Conservation (phyloP, 2,113 vertebrate genomes). For the Tamias sibiricus region DNA sequence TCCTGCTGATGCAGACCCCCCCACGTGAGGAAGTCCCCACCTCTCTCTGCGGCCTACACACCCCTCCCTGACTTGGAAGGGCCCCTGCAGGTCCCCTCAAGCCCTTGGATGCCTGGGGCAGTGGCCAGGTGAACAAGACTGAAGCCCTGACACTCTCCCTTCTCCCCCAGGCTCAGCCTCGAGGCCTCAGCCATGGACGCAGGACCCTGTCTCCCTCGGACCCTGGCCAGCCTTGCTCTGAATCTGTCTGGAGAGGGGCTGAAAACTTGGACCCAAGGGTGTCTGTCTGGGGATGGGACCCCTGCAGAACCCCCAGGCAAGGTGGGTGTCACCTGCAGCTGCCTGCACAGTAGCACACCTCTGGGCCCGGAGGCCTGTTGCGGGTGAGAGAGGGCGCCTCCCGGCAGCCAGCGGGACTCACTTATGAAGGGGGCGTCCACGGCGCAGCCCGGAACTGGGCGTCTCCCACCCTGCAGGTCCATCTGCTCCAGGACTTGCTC, state of each 20-base stretch:
- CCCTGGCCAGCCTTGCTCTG: slow-evolving; percentile 65
- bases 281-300: background rate
- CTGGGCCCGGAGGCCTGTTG: too few relatives aligned
- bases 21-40: background rate
- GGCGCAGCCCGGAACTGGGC: accelerated
- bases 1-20: accelerated
- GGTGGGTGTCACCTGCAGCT: background rate
- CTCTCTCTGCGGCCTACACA: background rate
- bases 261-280: slow-evolving; percentile 75
- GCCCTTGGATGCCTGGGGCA: accelerated
- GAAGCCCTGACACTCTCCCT: background rate
- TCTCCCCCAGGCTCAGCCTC: slow-evolving; percentile 90
- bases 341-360: accelerated
- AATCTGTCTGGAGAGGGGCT: slow-evolving; percentile 71
- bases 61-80: background rate
- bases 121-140: background rate
- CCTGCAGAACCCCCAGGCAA: background rate
- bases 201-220: slow-evolving; percentile 79
- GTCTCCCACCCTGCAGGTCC: background rate
- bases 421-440: accelerated
- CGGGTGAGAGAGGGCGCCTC: too few relatives aligned
- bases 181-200: slow-evolving; percentile 85
- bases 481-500: background rate
- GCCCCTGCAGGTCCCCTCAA: background rate
- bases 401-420: accelerated